phyloP scores from a whole-genome alignment of 1,140 invertebrate species.

The Bombyx mandarina region DNA sequence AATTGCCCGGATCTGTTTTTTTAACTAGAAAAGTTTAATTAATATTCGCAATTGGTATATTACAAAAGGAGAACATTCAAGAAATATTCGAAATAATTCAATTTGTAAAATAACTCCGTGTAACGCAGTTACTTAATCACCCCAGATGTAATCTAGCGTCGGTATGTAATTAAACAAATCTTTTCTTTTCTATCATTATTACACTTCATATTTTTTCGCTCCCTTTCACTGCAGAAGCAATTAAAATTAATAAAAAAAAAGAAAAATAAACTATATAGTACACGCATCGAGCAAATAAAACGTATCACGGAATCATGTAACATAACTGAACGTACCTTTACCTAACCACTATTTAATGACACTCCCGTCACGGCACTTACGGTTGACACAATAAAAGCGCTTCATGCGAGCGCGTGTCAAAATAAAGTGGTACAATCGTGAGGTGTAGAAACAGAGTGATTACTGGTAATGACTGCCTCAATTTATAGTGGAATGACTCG shows the following conservation, averaged over 20 bases:
- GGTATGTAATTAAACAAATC: not conserved
- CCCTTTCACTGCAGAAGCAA: conserved; percentile 30
- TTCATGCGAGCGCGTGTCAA: conserved; percentile 3
- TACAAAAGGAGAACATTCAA: too few relatives aligned
- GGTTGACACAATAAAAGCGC: too few relatives aligned
- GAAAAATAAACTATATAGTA: too few relatives aligned
- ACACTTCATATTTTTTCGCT: conserved; percentile 17
- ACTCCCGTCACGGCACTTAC: not conserved
- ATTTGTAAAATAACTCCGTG: not conserved
- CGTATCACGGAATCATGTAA: conserved; percentile 10
- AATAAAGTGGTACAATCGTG: conserved; percentile 11
- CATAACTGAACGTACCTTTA: not conserved
- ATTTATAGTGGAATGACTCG: conserved; percentile 12
- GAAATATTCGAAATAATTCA: not conserved
- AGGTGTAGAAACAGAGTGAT: conserved; percentile 29
- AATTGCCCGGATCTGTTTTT: too few relatives aligned
- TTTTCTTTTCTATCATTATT: conserved; percentile 1
- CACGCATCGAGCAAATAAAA: conserved; percentile 13
- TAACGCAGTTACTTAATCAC: not conserved
- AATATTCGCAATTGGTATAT: too few relatives aligned
- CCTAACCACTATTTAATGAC: not conserved
- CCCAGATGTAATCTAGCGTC: not conserved
- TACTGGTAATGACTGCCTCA: conserved; percentile 21
- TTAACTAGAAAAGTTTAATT: too few relatives aligned
- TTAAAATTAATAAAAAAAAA: conserved; percentile 27